phyloP scores from a whole-genome alignment of 2,888 invertebrate species.

The Clunio marinus region DNA sequence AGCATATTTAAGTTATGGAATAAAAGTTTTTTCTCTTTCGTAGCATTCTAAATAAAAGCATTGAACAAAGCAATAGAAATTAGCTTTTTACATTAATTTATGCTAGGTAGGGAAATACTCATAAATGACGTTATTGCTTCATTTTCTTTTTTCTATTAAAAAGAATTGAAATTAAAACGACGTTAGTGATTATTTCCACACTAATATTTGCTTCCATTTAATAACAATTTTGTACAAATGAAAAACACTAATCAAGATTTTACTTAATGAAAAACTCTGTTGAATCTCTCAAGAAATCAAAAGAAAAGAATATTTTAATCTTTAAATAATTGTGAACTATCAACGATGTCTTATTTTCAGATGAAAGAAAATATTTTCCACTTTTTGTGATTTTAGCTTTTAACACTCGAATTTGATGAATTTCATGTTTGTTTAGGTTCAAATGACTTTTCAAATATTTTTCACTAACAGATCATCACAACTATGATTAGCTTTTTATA shows the following conservation, averaged over 20 bases:
- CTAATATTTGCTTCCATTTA: slow-evolving; percentile 9
- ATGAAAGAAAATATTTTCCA: background rate
- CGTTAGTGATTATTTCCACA: no score
- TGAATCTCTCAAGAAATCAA: background rate
- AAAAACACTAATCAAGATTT: background rate
- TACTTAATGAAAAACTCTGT: background rate
- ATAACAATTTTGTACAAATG: background rate
- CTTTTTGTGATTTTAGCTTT: slow-evolving; percentile 21
- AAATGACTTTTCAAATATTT: no score
- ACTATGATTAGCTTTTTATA: no score
- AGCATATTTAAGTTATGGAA: no score
- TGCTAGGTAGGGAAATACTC: no score
- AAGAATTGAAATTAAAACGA: no score
- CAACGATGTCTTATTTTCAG: slow-evolving; percentile 16
- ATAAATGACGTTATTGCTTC: no score
- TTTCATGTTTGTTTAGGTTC: no score
- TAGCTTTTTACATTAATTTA: slow-evolving; percentile 5
- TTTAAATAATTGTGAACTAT: background rate
- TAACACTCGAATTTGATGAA: no score
- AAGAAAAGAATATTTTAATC: slow-evolving; percentile 12
- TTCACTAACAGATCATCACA: no score
- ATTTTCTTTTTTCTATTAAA: no score
- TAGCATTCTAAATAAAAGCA: background rate
- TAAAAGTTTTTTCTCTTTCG: no score
- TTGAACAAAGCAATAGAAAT: slow-evolving; percentile 8